Evolutionary conservation across 2,113 vertebrate species (phyloP).

Genomic region (Ornithorhynchus anatinus): DNA sequence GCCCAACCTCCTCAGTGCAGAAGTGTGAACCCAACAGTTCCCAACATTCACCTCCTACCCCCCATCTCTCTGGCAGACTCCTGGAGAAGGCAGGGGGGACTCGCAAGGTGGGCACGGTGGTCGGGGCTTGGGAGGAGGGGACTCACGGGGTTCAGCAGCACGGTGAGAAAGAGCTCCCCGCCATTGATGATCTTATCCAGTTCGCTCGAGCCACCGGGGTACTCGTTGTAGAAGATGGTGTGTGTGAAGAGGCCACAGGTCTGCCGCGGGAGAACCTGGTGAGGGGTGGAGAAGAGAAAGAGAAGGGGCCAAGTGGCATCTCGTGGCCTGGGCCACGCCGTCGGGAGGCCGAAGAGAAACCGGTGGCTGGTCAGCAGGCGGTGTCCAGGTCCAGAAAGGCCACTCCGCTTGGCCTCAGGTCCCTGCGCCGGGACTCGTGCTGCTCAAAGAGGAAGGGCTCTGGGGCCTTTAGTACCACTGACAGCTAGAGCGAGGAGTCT

Average conservation of each 20-base stretch:
- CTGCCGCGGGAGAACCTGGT: conserved; percentile 93
- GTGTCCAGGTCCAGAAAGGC: not conserved
- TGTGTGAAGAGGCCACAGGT: conserved; percentile 97
- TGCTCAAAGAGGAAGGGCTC: not conserved
- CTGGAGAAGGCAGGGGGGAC: too few species aligned
- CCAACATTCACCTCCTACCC: too few species aligned
- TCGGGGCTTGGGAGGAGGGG: not conserved
- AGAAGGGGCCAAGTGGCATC: not conserved
- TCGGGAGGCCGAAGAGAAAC: not conserved
- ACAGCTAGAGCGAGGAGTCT: too few species aligned
- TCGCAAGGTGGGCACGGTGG: too few species aligned
- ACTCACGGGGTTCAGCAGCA: conserved; percentile 95
- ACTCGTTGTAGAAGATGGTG: conserved; percentile 98
- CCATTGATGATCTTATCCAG: conserved; percentile 97
- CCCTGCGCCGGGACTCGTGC: not conserved
- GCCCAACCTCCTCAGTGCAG: too few species aligned
- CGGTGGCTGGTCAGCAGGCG: too few species aligned
- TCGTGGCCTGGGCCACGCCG: accelerated
- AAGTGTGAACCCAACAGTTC: too few species aligned
- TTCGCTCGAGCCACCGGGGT: conserved; percentile 91
- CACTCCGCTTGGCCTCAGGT: too few species aligned
- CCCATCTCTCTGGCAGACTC: too few species aligned
- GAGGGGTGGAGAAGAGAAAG: not conserved
- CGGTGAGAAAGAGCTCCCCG: conserved; percentile 94
- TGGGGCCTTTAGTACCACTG: not conserved